phyloP scores from a whole-genome alignment of 30 jellyfish, hydroid and myxozoan genomes.

The Aurelia sp. region DNA sequence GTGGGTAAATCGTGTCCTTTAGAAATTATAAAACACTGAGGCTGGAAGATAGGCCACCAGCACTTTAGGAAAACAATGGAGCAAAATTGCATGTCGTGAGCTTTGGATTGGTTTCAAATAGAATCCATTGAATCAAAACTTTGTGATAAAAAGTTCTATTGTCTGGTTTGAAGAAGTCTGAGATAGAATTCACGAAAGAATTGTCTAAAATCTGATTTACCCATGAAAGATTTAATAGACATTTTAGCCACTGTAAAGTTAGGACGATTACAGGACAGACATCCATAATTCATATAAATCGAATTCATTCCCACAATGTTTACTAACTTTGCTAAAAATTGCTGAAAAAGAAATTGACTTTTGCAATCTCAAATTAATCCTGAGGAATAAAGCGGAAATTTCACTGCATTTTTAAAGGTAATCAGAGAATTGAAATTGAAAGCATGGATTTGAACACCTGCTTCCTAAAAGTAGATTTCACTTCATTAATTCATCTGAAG shows the following conservation, averaged over 20 bases:
- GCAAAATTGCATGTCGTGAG: no score
- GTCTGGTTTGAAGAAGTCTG: no score
- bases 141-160: no score
- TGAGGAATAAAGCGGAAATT: slow-evolving; percentile 7
- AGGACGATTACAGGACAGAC: slow-evolving; percentile 13
- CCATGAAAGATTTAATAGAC: no score
- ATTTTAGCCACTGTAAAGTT: neutral
- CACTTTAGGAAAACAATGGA: no score
- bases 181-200: no score
- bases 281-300: slow-evolving; percentile 23
- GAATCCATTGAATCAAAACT: no score
- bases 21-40: no score
- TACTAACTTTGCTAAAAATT: slow-evolving; percentile 16
- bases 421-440: neutral
- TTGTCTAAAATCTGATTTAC: no score
- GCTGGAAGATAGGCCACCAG: no score
- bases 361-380: slow-evolving; percentile 25
- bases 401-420: slow-evolving; percentile 3
- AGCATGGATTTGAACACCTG: slow-evolving; percentile 17
- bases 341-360: slow-evolving; percentile 44
- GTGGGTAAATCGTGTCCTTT: no score
- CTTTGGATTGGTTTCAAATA: no score
- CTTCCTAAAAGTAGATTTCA: neutral
- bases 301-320: slow-evolving; percentile 12
- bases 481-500: neutral